Conservation (phyloP, 2,797 vertebrate species). For the Hemibagrus guttatus region DNA sequence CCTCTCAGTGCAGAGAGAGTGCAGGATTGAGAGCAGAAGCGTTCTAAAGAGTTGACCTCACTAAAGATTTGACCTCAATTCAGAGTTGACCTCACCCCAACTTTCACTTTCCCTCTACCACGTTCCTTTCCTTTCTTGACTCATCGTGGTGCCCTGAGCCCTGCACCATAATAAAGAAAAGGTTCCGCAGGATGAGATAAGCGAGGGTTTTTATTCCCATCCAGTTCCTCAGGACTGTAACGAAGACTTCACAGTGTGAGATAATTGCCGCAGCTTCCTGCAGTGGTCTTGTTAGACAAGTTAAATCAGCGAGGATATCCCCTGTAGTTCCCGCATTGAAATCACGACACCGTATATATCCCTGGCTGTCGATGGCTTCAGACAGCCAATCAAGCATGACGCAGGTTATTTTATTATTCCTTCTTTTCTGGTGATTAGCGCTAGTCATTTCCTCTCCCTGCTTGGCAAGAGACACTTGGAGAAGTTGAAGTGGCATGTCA, state of each 20-base stretch:
- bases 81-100: neutral
- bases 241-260: neutral
- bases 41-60: too few species aligned
- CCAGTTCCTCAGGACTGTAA: constrained; percentile 8
- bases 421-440: constrained; percentile 22
- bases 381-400: constrained; percentile 34
- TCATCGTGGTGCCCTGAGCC: neutral
- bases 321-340: constrained; percentile 12
- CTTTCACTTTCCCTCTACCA: neutral
- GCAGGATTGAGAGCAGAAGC: too few species aligned
- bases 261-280: constrained; percentile 28
- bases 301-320: constrained; percentile 10
- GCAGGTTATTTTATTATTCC: neutral
- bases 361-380: constrained; percentile 9
- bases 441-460: constrained; percentile 9
- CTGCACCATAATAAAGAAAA: neutral
- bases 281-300: constrained; percentile 20
- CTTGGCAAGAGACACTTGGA: constrained; percentile 8
- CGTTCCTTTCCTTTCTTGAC: neutral
- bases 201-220: neutral
- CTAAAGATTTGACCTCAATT: too few species aligned
- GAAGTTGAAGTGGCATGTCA: constrained; percentile 20
- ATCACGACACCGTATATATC: constrained; percentile 23
- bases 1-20: too few species aligned
- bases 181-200: neutral